These are phyloP conservation scores for Girardinichthys multiradiatus DNA, from an alignment of 2,113 vertebrate genomes.

Conservation along the genomic window DNA sequence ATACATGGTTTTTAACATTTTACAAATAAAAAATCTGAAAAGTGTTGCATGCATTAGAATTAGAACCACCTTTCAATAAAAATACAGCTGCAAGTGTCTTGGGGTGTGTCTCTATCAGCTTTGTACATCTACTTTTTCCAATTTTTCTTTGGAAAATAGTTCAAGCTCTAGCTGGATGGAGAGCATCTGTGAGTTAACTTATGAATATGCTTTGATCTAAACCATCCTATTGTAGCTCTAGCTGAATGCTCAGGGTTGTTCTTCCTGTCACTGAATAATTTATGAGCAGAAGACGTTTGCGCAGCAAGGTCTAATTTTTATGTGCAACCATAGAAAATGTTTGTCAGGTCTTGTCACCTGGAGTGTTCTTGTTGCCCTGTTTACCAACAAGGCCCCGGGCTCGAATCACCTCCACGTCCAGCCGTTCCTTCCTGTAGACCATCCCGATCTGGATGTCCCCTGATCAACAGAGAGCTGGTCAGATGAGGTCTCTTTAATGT, in stretches of 20 bases:
- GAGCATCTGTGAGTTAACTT: background rate
- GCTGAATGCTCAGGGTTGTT: background rate
- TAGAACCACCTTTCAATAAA: too few species aligned
- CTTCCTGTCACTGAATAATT: background rate
- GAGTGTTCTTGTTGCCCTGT: constrained; percentile 98
- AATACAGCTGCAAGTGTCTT: too few species aligned
- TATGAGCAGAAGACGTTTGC: background rate
- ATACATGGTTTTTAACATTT: too few species aligned
- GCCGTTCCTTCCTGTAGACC: constrained; percentile 95
- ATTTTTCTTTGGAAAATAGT: too few species aligned
- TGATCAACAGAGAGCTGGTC: constrained; percentile 60
- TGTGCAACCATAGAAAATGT: background rate
- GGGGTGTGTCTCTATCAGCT: too few species aligned
- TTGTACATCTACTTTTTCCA: too few species aligned
- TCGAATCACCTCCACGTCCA: constrained; percentile 97
- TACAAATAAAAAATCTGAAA: too few species aligned
- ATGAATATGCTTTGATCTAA: background rate
- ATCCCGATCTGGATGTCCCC: constrained; percentile 99
- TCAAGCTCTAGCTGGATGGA: too few species aligned
- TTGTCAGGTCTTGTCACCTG: constrained; percentile 80
- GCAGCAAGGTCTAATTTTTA: background rate
- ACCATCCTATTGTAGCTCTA: background rate
- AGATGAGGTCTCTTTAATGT: constrained; percentile 3
- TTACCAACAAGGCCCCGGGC: constrained; percentile 97
- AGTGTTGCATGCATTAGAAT: too few species aligned